phyloP scores from a whole-genome alignment of 1,140 invertebrate species.

The Vollenhovia emeryi region DNA sequence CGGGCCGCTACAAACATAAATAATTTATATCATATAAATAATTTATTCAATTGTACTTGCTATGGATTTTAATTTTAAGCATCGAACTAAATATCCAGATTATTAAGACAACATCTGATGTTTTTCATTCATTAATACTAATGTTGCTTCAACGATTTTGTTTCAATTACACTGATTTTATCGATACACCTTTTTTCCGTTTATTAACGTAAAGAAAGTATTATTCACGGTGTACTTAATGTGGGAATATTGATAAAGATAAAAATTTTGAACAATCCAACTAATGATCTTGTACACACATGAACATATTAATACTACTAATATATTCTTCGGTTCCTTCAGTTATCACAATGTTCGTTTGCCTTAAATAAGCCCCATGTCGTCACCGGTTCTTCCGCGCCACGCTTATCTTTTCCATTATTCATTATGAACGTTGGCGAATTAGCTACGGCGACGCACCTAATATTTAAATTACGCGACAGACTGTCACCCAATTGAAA shows the following conservation, averaged over 20 bases:
- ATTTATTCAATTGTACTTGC: too few species aligned
- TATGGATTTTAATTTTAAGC: too few species aligned
- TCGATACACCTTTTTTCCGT: too few species aligned
- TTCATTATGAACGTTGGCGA: slow-evolving; percentile 32
- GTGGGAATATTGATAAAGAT: background rate
- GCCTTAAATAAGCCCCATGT: background rate
- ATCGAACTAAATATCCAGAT: too few species aligned
- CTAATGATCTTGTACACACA: background rate
- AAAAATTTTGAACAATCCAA: background rate
- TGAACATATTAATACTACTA: background rate
- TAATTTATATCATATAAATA: too few species aligned
- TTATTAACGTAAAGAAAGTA: background rate
- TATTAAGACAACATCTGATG: too few species aligned
- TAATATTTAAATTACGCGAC: slow-evolving; percentile 46
- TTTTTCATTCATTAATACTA: too few species aligned
- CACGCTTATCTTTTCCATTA: slow-evolving; percentile 44
- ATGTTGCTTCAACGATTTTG: too few species aligned
- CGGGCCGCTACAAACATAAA: too few species aligned
- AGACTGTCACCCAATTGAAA: slow-evolving; percentile 42
- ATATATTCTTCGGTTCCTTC: background rate
- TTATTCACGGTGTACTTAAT: background rate
- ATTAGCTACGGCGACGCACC: slow-evolving; percentile 26
- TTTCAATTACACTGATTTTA: too few species aligned
- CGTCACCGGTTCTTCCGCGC: background rate
- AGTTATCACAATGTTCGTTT: background rate